phyloP scores from a whole-genome alignment of 1,140 invertebrate genomes.

The Heliconius congener region DNA sequence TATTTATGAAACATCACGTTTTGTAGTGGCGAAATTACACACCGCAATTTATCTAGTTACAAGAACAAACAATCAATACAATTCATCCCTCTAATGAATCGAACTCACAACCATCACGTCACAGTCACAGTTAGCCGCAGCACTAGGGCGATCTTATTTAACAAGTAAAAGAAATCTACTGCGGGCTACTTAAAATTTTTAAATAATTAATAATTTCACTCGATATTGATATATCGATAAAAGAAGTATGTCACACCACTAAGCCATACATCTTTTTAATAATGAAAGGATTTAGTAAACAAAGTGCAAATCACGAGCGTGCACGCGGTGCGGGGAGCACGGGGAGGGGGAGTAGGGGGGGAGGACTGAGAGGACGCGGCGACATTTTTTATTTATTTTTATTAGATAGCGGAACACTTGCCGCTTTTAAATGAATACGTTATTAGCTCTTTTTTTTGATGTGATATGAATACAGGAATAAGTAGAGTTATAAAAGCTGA shows the following conservation, averaged over 20 bases:
- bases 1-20: too few relatives aligned
- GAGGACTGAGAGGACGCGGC: constrained; percentile 9
- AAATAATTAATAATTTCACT: not conserved
- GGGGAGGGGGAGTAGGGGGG: not conserved
- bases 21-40: too few relatives aligned
- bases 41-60: too few relatives aligned
- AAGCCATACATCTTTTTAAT: constrained; percentile 70
- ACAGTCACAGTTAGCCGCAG: too few relatives aligned
- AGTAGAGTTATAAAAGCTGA: too few relatives aligned
- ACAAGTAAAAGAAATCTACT: too few relatives aligned
- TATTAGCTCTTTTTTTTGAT: constrained; percentile 23
- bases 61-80: too few relatives aligned
- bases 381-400: constrained; percentile 61
- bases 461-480: not conserved
- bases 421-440: constrained; percentile 45
- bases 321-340: not conserved
- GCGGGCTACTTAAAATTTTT: too few relatives aligned
- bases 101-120: too few relatives aligned
- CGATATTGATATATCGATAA: constrained; percentile 50
- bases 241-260: constrained; percentile 46
- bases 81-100: too few relatives aligned
- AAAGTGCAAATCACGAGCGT: constrained; percentile 49
- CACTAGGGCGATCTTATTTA: too few relatives aligned
- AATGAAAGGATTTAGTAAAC: constrained; percentile 74
- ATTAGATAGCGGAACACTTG: constrained; percentile 42